phyloP scores from a whole-genome alignment of 2,797 vertebrate species.

The Sebastes elongatus region DNA sequence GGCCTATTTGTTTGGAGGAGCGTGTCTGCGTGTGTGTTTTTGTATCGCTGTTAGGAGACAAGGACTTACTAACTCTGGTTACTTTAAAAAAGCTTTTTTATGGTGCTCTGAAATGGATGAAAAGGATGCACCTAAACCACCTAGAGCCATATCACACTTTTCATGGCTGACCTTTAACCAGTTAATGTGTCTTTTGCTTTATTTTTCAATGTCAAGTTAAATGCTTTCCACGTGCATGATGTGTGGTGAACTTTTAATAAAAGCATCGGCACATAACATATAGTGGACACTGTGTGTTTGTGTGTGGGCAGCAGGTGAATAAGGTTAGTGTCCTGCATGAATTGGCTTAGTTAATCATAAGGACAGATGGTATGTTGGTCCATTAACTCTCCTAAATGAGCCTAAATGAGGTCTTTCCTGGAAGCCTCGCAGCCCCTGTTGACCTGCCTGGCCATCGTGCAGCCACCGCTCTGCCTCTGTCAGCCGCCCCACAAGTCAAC shows the following conservation, averaged over 20 bases:
- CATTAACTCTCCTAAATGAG: slow-evolving; percentile 75
- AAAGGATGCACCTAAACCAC: neutral
- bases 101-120: neutral
- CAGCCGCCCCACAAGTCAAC: slow-evolving; percentile 67
- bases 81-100: slow-evolving; percentile 22
- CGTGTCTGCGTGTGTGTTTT: slow-evolving; percentile 18
- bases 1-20: slow-evolving; percentile 61
- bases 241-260: neutral
- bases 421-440: slow-evolving; percentile 64
- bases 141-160: neutral
- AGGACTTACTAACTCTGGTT: slow-evolving; percentile 13
- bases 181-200: neutral
- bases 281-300: neutral
- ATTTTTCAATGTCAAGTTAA: neutral
- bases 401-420: slow-evolving; percentile 73
- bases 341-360: slow-evolving; percentile 54
- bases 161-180: slow-evolving; percentile 1
- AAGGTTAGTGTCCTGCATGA: slow-evolving; percentile 45
- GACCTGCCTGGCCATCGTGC: slow-evolving; percentile 49
- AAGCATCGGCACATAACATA: neutral
- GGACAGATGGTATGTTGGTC: slow-evolving; percentile 75
- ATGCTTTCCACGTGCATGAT: neutral
- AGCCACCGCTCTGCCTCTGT: slow-evolving; percentile 64
- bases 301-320: slow-evolving; percentile 20
- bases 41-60: slow-evolving; percentile 22